Base-by-base conservation (phyloP, 2,113 vertebrate species). In the Salminus brasiliensis region DNA sequence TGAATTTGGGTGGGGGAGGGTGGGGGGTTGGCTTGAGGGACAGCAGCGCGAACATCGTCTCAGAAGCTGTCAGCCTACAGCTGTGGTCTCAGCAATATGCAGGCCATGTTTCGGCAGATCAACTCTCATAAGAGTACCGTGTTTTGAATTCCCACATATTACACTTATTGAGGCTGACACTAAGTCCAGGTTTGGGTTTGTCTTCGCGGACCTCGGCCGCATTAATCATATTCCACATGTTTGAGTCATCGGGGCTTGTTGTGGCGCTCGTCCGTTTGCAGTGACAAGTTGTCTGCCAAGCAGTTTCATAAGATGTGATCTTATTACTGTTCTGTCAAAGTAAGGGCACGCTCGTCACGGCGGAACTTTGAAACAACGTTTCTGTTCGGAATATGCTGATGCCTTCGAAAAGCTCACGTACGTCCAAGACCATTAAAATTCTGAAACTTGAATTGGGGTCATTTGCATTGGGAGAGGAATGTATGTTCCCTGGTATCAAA, bases 121-220 rank as follows among this genome's bases (percentile, higher is more conserved):
- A 45, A 55, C 75, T 83, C 62, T 57, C 52, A 4, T 45, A 29
- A 86, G 78, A 88, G 87, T 88, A 12, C 82, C 74, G 81, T 88
- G 85, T 74, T n/a, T n/a, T 80, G 57, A 25, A 71, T 80, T 81
- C 75, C 53, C 63, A 11, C 87, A 81, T 81, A 74, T 85, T 85
- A 84, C 32, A 67, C 87, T 90, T 88, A 92, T 89, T 93, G 86
- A 90, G 89, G 67, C 76, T 88, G 91, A 91, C 91, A 72, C 65
- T 73, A 83, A 83, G 87, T 82, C 71, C 81, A 81, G 84, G 82
- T 90, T 84, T 85, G 85, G 9, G 85, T 88, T 87, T 91, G 90
- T 87, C 83, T 86, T 81, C 87, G 71, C 85, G 86, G 86, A 86
- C 83, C 73, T 43, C 30, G 68, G 76, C 85, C 78, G 71, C 83